Percentiles rank a stretch among this genome's conserved stretches.
Evolutionary conservation across 2,797 vertebrate genomes (phyloP).

Genomic region (Otus scops): DNA sequence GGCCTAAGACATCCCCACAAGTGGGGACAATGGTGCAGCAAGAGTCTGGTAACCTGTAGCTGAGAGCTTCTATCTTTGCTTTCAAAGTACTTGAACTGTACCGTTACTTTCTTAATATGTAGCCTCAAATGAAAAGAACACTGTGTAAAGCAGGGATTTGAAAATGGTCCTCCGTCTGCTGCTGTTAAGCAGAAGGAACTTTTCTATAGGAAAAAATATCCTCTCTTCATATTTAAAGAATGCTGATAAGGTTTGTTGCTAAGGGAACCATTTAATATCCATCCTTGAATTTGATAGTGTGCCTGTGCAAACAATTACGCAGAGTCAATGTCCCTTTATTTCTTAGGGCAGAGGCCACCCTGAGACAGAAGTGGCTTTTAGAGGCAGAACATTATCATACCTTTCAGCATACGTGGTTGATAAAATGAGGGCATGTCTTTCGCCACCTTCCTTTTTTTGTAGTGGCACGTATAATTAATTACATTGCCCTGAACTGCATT

Average conservation of each 20-base stretch:
- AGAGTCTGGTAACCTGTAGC: not conserved
- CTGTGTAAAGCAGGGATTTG: not conserved
- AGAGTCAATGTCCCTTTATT: not conserved
- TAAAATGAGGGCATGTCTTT: not conserved
- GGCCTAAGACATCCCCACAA: not conserved
- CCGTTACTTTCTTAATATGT: not conserved
- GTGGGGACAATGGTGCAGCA: not conserved
- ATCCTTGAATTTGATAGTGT: not conserved
- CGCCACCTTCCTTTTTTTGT: not conserved
- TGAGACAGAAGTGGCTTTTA: not conserved
- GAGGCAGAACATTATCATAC: not conserved
- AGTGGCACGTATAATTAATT: not conserved
- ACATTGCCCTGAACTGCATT: not conserved
- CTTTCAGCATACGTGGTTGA: not conserved
- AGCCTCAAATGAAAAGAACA: not conserved
- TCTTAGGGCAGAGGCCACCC: not conserved
- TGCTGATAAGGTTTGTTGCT: not conserved
- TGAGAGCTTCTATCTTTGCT: not conserved
- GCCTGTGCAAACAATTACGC: not conserved
- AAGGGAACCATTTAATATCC: not conserved
- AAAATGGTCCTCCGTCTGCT: not conserved
- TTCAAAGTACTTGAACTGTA: not conserved
- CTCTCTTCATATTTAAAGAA: not conserved
- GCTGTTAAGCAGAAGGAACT: not conserved
- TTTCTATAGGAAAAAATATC: not conserved